Evolutionary conservation across 2,113 vertebrate species (phyloP).

Genomic region (Opisthocomus hoazin): DNA sequence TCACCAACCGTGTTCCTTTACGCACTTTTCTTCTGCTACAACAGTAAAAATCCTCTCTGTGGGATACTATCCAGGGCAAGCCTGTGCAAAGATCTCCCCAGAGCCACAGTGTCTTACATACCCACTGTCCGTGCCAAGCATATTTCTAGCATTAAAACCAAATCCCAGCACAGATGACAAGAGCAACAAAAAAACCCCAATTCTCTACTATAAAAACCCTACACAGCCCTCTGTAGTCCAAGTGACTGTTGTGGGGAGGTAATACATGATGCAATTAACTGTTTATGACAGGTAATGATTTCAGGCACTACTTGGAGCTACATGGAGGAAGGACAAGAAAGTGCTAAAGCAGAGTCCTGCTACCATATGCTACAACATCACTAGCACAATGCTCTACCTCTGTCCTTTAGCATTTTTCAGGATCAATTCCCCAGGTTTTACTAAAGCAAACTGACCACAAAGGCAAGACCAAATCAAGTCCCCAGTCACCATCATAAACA

Average conservation of each 20-base stretch:
- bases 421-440: not conserved
- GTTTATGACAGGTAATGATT: not conserved
- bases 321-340: not conserved
- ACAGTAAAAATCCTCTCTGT: not conserved
- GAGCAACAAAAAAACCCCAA: not conserved
- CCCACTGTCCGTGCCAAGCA: rapidly evolving
- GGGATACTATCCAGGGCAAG: not conserved
- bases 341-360: not conserved
- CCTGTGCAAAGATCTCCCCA: not conserved
- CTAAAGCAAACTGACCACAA: not conserved
- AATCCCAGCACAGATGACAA: not conserved
- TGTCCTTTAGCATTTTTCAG: not conserved
- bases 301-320: not conserved
- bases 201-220: not conserved
- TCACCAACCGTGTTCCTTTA: not conserved
- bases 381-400: not conserved
- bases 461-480: not conserved
- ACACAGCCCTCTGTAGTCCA: not conserved
- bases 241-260: not conserved
- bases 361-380: not conserved
- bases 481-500: not conserved
- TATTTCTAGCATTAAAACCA: not conserved
- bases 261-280: not conserved
- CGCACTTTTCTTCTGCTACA: not conserved
- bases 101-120: not conserved